phyloP scores from a whole-genome alignment of 2,888 invertebrate genomes.

The Neocrepidodera transversa region DNA sequence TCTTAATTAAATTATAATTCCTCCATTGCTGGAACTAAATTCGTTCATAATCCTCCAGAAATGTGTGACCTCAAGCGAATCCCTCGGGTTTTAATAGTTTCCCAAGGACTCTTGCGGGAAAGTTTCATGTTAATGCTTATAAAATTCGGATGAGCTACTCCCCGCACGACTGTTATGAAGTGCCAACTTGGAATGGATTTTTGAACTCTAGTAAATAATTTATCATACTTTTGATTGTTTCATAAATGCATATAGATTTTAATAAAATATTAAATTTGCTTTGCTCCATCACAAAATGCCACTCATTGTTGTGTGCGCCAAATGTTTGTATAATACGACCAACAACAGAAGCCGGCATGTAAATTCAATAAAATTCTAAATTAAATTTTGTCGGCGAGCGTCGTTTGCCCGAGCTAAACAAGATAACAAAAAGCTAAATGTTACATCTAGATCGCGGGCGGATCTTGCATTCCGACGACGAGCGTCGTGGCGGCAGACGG shows the following conservation, averaged over 20 bases:
- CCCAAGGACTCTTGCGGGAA: constrained; percentile 3
- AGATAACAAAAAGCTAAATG: constrained; percentile 14
- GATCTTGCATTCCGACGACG: constrained; percentile 1
- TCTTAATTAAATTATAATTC: constrained; percentile 20
- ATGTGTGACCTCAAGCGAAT: constrained; percentile 20
- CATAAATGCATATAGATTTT: too few species aligned
- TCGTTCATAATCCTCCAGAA: constrained; percentile 14
- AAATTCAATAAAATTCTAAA: constrained; percentile 39
- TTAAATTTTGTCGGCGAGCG: constrained; percentile 36
- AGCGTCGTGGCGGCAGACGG: constrained; percentile 2
- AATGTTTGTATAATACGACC: not conserved
- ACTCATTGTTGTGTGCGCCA: not conserved
- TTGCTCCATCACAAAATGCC: too few species aligned
- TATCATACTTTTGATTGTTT: too few species aligned
- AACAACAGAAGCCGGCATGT: constrained; percentile 17
- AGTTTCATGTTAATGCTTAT: constrained; percentile 12
- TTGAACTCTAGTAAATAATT: too few species aligned
- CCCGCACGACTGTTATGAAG: constrained; percentile 2
- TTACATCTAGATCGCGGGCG: constrained; percentile 3
- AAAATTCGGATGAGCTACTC: constrained; percentile 11
- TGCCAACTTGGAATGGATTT: constrained; percentile 6
- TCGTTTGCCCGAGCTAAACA: constrained; percentile 6
- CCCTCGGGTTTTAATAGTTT: constrained; percentile 19
- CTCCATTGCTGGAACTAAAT: constrained; percentile 11
- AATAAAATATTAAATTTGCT: too few species aligned